Evolutionary conservation across 2,113 vertebrate genomes (phyloP), one percentile per base, ranked within the genome.

Genomic region (Anolis sagrei): DNA sequence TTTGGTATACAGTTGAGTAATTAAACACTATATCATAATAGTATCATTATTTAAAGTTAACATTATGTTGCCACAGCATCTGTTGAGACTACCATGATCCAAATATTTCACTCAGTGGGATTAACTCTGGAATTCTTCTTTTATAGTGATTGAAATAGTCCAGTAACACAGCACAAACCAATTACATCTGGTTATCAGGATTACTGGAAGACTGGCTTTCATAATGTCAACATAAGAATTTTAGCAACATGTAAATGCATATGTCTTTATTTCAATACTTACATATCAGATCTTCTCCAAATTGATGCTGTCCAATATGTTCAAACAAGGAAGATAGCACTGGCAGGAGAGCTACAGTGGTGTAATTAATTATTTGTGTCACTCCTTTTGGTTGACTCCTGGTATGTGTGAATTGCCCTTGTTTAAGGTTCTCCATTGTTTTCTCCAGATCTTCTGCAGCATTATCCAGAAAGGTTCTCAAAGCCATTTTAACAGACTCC

Each of bases 291-390:
- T 99, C 98, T 93, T 99, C 98, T 83, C 98, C 98, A 69, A 99
- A 99, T 83, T 97, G 94, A 93, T 99, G 98, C 88, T 99, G 98
- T 81, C 97, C 98, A 21, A 99, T 97, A 91, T 99, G 98, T 58
- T 99, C 97, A 81, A 99, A 99, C 51, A 99, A 93, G 0, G 98
- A 99, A 4, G 97, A 99, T 27, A 99, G 96, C 76, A 99, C 96
- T 0, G 98, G 98, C 77, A 99, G 94, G 61, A 99, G 96, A 5
- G 98, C 98, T 76, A 98, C 97, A 0, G 98, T 99, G 51, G 98
- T 99, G 89, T 99, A 99, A 95, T 99, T 99, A 96, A 99, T 99
- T 91, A 99, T 98, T 93, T 99, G 98, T 16, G 98, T 98, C 81
- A 98, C 97, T 1, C 98, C 98, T 64, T 95, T 95, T 3, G 98